Evolutionary conservation across 30 jellyfish, hydroid and myxozoan genomes (phyloP), one percentile per base, ranked within the genome.

Genomic region (Phacellophora camtschatica): DNA sequence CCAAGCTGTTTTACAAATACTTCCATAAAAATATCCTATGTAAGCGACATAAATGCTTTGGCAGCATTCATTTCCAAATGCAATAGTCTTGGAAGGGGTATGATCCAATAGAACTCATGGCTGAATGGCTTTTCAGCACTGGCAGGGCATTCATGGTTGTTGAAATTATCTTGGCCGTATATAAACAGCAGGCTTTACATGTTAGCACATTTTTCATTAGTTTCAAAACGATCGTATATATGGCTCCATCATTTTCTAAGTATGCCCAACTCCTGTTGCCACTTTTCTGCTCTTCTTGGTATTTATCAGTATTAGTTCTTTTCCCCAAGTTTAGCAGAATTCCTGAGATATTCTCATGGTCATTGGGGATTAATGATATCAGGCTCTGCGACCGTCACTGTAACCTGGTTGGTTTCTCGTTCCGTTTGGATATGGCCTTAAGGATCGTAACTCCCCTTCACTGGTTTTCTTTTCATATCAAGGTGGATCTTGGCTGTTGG

Each of bases 31-130:
- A 74, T 51, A 0, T 53, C 64, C 88, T 83, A 74, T 34, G 53
- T 74, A 13, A 41, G 10, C 1, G 2, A 3, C 83, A 74, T 31
- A 42, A 74, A 74, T 1, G 88, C 39, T 56, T 56, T 74, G 0
- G 66, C 83, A 27, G 83, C 62, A 51, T 56, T 3, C 88, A 74
- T 74, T 83, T 51, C 88, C 20, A 51, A 5, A 51, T 74, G 88
- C 2, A 74, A 39, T 2, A 74, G 49, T 2, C 88, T 83, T 23
- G 81, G 80, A 24, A 9, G 65, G 0, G 51, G 88, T 19, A 74
- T 37, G 10, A 74, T 51, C 88, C 88, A 74, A 1, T 74, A 83
- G 24, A 51, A 74, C 24, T 74, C 81, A 2, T 30, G 62, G 0
- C 2, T 1, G 1, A 22, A 22, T 3, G 13, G 56, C 3, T 4